Evolutionary conservation across 2,113 vertebrate species (phyloP).

Genomic region (Chaetodon trifascialis): DNA sequence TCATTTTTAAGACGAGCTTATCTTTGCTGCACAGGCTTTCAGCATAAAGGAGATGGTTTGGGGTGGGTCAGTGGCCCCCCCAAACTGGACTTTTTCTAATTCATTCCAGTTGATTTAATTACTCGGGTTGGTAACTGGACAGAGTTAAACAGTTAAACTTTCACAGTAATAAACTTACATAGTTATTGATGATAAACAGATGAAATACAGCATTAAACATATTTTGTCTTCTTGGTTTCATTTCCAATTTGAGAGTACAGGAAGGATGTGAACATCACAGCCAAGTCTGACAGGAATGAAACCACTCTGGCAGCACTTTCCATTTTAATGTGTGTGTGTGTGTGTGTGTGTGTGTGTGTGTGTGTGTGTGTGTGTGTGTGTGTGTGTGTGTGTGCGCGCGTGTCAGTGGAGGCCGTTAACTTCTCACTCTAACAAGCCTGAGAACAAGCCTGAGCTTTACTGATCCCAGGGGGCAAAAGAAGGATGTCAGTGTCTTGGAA

Average conservation of each 20-base stretch:
- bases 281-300: neutral
- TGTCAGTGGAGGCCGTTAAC: constrained; percentile 33
- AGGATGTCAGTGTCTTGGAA: constrained; percentile 24
- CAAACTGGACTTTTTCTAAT: neutral
- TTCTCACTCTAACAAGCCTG: constrained; percentile 34
- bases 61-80: neutral
- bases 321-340: neutral
- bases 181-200: no score
- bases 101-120: neutral
- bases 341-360: neutral
- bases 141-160: no score
- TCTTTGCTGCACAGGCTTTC: constrained; percentile 10
- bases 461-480: constrained; percentile 49
- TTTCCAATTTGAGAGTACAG: neutral
- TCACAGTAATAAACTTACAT: no score
- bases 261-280: neutral
- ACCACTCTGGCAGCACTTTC: neutral
- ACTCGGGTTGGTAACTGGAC: neutral
- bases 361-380: neutral
- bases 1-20: constrained; percentile 7
- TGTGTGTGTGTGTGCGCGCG: neutral
- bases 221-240: no score
- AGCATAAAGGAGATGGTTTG: neutral
- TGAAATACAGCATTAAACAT: no score
- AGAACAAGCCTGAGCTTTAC: constrained; percentile 47